Base-by-base conservation (phyloP, 1,140 invertebrate species). In the Macrocentrus cingulum region DNA sequence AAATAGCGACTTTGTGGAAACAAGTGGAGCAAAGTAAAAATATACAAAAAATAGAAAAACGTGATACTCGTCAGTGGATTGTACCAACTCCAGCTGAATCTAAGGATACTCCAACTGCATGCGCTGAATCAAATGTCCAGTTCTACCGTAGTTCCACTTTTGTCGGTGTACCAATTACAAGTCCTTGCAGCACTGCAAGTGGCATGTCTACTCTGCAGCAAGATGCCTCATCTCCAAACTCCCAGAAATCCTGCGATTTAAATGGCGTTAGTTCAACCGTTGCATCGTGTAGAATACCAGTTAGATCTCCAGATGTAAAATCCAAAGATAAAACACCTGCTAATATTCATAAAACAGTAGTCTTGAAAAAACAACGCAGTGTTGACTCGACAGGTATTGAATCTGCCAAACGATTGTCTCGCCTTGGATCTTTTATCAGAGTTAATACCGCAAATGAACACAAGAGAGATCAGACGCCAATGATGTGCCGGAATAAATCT, bases 1-100 rank as follows among this genome's bases (percentile, higher is more conserved):
- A 92, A 72, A 94, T 95, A 36, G 91, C 92, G 1, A 90, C 84
- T 67, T 80, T 96, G 9, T 95, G 92, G 92, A 95, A 92, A 65
- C 88, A 85, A 66, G 88, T 90, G 1, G 90, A 92, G 66, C 87
- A 91, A 29, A 86, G 77, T n/a, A 87, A 86, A 41, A 86, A 82
- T 50, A 83, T 84, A 57, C 81, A 83, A 29, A 74, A 71, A 1
- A 63, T 75, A 9, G 73, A 80, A 32, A 84, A 83, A 46, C 81
- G 81, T 37, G 87, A 90, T 58, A 84, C 81, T 8, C 82, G 84
- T 59, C 84, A 87, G 1, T 88, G 85, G 85, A 85, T 89, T 41
- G 77, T 74, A n/a, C 64, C 67, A 1, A 65, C 62, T 2, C 60
- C 53, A n/a, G 58, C 44, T 18, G 46, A 73, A 4, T 72, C 68